Base-by-base conservation (phyloP, 2,888 invertebrate species). In the Oligia fasciuncula region DNA sequence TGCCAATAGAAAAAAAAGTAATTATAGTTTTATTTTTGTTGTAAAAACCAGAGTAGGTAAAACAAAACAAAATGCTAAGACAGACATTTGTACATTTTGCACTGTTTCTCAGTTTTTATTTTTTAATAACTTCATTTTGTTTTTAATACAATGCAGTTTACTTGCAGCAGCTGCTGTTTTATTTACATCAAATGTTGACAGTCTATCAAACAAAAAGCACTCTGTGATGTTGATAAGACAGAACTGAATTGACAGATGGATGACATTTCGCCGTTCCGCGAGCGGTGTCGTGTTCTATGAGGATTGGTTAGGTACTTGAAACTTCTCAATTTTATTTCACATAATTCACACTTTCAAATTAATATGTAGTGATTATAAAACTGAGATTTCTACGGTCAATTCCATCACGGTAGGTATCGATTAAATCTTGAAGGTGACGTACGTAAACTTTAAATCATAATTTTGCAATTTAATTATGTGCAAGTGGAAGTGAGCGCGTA, bases 251-350 rank as follows among this genome's bases (percentile, higher is more conserved):
- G 62, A 17, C 17, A 17, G 60, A 13, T 0, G 11, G 60, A n/a
- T 29, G 62, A 62, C 29, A n/a, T 60, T 60, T 63, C 1, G 14
- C 49, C 17, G 62, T 62, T 70, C 23, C 35, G 46, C 35, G 43
- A 66, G 9, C 62, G 60, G 40, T 81, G 84, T 82, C 81, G 81
- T 82, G 81, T 0, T 65, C 0, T 14, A n/a, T 4, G 60, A 73
- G 84, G 81, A 82, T 82, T 82, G 84, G 81, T 40, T 46, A n/a
- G n/a, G n/a, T n/a, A 19, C 1, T 43, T 60, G 46, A 60, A 60
- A 68, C 17, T 77, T 77, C 13, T 62, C 23, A 63, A 73, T 84
- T 72, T 69, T 60, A 49, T 60, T 57, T 79, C 43, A 35, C 46
- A n/a, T 49, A 49, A 43, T 67, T 66, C 46, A 46, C 46, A 19